Conservation (phyloP, 2,797 vertebrate genomes). For the Astyanax mexicanus region DNA sequence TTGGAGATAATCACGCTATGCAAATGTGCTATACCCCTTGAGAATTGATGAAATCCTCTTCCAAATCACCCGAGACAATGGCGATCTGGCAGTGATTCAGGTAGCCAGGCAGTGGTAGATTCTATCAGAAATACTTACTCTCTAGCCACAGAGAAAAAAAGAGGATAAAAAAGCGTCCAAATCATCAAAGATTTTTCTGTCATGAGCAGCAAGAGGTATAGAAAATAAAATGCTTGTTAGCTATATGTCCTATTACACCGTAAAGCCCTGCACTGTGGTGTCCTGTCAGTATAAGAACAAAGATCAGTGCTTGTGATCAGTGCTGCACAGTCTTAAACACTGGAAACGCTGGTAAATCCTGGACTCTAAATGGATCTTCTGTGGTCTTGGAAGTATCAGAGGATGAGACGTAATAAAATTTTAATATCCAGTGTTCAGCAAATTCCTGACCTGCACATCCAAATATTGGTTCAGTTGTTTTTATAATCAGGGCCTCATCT, state of each 20-base stretch:
- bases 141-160: constrained; percentile 2
- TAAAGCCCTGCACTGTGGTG: not conserved
- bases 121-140: not conserved
- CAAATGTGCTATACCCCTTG: constrained; percentile 87
- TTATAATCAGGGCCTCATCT: constrained; percentile 46
- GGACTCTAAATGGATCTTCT: not conserved
- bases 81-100: constrained; percentile 80
- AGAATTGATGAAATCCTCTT: constrained; percentile 39
- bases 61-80: constrained; percentile 87
- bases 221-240: constrained; percentile 3
- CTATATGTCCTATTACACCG: constrained; percentile 2
- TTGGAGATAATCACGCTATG: constrained; percentile 87
- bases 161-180: constrained; percentile 1
- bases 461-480: constrained; percentile 55
- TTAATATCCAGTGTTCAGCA: constrained; percentile 40
- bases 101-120: constrained; percentile 20
- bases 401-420: constrained; percentile 43
- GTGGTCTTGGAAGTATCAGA: constrained; percentile 23
- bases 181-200: constrained; percentile 1
- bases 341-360: not conserved
- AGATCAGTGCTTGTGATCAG: constrained; percentile 4
- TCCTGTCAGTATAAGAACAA: not conserved
- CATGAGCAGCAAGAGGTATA: not conserved
- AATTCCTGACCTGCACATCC: constrained; percentile 51
- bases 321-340: not conserved